These are phyloP conservation scores for Sebastes steindachneri DNA, from an alignment of 2,797 vertebrate genomes.

Conservation along the genomic window DNA sequence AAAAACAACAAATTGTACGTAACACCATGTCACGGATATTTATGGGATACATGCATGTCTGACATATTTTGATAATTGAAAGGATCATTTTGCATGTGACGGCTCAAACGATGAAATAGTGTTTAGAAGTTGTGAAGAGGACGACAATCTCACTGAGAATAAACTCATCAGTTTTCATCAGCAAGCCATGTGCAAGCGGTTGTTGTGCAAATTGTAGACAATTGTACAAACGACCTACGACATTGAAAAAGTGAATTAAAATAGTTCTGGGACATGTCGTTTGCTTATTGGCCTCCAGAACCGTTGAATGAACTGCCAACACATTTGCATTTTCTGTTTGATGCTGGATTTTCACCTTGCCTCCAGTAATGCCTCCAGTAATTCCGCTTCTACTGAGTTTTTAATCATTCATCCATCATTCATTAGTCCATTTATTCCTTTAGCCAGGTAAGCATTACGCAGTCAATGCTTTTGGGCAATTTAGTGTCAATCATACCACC, in stretches of 20 bases:
- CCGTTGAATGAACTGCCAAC: not conserved
- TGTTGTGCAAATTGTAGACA: too few relatives aligned
- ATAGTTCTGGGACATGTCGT: not conserved
- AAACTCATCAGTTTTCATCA: too few relatives aligned
- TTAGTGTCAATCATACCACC: conserved; percentile 1
- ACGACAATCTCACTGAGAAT: too few relatives aligned
- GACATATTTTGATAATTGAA: too few relatives aligned
- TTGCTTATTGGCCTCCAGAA: not conserved
- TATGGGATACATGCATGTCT: too few relatives aligned
- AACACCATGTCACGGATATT: too few relatives aligned
- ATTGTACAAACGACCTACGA: too few relatives aligned
- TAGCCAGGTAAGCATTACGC: not conserved
- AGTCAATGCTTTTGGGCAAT: not conserved
- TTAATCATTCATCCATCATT: not conserved
- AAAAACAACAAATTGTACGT: too few relatives aligned
- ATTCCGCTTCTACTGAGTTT: not conserved
- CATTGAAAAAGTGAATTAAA: not conserved
- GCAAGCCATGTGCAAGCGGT: too few relatives aligned
- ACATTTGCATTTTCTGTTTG: not conserved
- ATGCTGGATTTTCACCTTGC: not conserved
- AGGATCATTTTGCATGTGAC: too few relatives aligned
- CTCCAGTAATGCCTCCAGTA: not conserved
- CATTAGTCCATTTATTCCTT: not conserved
- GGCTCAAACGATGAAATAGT: too few relatives aligned
- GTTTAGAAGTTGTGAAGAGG: too few relatives aligned